Percentiles rank a stretch among this genome's conserved stretches.
phyloP scores from a whole-genome alignment of 2,113 vertebrate genomes.

The Enhydra lutris region DNA sequence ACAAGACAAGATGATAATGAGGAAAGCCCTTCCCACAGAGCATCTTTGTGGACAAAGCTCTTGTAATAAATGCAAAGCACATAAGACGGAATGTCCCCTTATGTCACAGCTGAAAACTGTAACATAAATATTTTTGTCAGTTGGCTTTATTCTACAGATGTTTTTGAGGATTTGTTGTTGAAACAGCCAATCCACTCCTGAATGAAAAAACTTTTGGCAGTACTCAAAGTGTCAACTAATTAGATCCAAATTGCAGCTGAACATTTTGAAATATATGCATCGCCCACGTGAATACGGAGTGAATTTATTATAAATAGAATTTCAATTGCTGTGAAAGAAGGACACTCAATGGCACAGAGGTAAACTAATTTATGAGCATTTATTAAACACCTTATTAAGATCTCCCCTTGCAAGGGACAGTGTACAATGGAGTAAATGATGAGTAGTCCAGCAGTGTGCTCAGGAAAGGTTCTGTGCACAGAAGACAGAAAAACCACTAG shows the following conservation, averaged over 20 bases:
- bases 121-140: constrained; percentile 73
- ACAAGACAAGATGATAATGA: not conserved
- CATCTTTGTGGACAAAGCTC: not conserved
- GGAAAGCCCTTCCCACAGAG: not conserved
- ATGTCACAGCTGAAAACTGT: constrained; percentile 70
- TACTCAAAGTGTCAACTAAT: constrained; percentile 73
- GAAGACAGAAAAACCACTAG: not conserved
- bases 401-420: not conserved
- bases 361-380: constrained; percentile 3
- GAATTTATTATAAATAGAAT: constrained; percentile 69
- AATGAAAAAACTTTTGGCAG: constrained; percentile 59
- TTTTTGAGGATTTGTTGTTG: constrained; percentile 70
- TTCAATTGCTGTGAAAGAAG: constrained; percentile 42
- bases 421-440: not conserved
- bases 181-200: constrained; percentile 71
- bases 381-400: constrained; percentile 32
- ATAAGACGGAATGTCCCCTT: constrained; percentile 41
- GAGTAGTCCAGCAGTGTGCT: not conserved
- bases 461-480: not conserved
- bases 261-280: constrained; percentile 70
- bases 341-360: not conserved
- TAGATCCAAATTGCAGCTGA: constrained; percentile 71
- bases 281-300: constrained; percentile 55
- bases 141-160: constrained; percentile 73
- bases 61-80: constrained; percentile 46